Evolutionary conservation across 53 echinoderm and acorn worm species (phyloP), one percentile per base, ranked within the genome.

Genomic region (Hippasteria phrygiana): DNA sequence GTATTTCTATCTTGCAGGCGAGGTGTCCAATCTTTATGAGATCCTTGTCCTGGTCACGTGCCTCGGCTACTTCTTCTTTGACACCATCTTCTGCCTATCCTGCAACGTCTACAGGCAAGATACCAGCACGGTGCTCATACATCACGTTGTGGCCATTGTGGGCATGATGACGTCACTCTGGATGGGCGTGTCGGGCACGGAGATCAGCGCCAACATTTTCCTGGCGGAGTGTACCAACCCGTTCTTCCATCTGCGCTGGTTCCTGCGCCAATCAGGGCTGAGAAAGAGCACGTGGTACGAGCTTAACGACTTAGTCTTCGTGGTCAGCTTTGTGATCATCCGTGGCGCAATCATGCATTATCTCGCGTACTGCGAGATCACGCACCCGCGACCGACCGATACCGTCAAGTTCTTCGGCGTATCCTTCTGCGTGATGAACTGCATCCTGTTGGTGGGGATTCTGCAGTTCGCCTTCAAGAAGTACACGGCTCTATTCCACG

Each of bases 1-100:
- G n/a, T 2, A 14, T 51, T 2, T 2, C 54, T 1, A 54, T 54
- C 29, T 33, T 36, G 8, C 18, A 97, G 97, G 92, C 59, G 94
- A 93, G 5, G 80, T 87, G 36, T 90, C 91, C 83, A 97, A 90
- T 40, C 43, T 92, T 3, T 90, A 92, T 39, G 97, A 97, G 37
- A 90, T 86, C 28, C 83, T 93, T 4, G 90, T 93, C 20, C 73
- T 87, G 53, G 84, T 89, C 3, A 67, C 95, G 11, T 97, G 97
- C 76, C 90, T 97, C 9, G 97, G 97, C 0, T 97, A 95, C 80
- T 97, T 97, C 73, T 39, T 95, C n/a, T 95, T 95, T 87, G 97
- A 97, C 72, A 77, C 92, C 51, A 63, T 75, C 54, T 92, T 90
- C 75, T 97, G 97, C 73, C 5, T 93, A 9, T 90, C 91, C 93